phyloP scores from a whole-genome alignment of 2,797 vertebrate genomes.

The Phoxinus dragarum region DNA sequence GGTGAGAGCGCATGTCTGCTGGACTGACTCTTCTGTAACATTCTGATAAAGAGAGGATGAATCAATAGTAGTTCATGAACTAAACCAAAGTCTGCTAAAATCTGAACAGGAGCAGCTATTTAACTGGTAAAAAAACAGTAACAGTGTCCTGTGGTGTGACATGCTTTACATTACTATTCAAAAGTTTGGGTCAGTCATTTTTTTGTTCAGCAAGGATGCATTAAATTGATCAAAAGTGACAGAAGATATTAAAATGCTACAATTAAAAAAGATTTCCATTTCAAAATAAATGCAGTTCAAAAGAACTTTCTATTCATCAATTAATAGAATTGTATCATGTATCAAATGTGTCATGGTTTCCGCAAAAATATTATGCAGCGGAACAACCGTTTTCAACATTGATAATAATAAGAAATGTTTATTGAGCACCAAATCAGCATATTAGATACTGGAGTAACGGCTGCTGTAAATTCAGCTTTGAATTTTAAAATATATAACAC shows the following conservation, averaged over 20 bases:
- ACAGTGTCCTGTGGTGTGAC: neutral
- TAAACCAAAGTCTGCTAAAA: neutral
- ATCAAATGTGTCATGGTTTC: neutral
- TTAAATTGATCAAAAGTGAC: neutral
- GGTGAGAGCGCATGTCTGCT: conserved; percentile 71
- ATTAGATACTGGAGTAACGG: neutral
- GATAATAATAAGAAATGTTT: neutral
- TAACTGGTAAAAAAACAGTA: neutral
- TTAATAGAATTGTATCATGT: neutral
- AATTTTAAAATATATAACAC: neutral
- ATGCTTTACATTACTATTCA: neutral
- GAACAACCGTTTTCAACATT: neutral
- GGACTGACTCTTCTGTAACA: conserved; percentile 70
- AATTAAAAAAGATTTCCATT: neutral
- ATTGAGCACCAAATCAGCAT: neutral
- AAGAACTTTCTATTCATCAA: neutral
- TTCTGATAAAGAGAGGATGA: conserved; percentile 61
- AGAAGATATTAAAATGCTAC: neutral
- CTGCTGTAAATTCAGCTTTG: neutral
- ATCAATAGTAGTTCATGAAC: neutral
- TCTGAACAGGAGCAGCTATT: neutral
- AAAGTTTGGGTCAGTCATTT: neutral
- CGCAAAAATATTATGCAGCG: neutral
- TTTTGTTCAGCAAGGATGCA: neutral
- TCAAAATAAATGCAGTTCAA: neutral